These are phyloP conservation scores for Schizothorax lantsangensis DNA, from an alignment of 2,797 vertebrate species.

Conservation along the genomic window DNA sequence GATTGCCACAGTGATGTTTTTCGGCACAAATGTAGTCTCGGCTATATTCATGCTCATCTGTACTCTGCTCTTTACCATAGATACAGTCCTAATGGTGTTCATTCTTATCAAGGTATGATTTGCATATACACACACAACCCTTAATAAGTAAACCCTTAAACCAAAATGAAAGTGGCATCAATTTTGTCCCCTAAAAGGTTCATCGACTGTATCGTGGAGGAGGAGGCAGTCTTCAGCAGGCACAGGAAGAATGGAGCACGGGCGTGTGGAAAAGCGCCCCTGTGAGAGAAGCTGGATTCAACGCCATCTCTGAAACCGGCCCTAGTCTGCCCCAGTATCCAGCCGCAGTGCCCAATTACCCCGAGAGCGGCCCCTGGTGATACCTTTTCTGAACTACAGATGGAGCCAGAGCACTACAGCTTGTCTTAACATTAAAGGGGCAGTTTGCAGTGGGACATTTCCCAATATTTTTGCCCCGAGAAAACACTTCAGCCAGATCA, in stretches of 20 bases:
- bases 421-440: neutral
- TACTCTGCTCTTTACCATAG: slow-evolving; percentile 86
- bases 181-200: slow-evolving; percentile 75
- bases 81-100: slow-evolving; percentile 82
- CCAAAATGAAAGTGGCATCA: neutral
- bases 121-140: neutral
- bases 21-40: slow-evolving; percentile 75
- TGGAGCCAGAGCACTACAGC: slow-evolving; percentile 64
- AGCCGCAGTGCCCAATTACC: slow-evolving; percentile 88
- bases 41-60: slow-evolving; percentile 92
- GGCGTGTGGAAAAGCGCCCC: slow-evolving; percentile 88
- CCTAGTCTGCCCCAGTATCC: slow-evolving; percentile 90
- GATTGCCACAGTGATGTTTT: slow-evolving; percentile 79
- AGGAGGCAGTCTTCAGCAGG: slow-evolving; percentile 90
- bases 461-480: neutral
- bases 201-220: slow-evolving; percentile 90
- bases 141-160: neutral
- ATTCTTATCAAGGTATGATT: slow-evolving; percentile 79
- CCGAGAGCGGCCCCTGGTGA: slow-evolving; percentile 86
- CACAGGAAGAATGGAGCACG: slow-evolving; percentile 90
- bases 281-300: slow-evolving; percentile 85
- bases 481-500: neutral
- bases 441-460: neutral
- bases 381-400: slow-evolving; percentile 58
- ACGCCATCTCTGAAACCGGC: slow-evolving; percentile 80